A percentile compares a stretch with the other conserved stretches of the same genome.
phyloP scores from a whole-genome alignment of 2,797 vertebrate genomes.

The Alexandromys oeconomus region DNA sequence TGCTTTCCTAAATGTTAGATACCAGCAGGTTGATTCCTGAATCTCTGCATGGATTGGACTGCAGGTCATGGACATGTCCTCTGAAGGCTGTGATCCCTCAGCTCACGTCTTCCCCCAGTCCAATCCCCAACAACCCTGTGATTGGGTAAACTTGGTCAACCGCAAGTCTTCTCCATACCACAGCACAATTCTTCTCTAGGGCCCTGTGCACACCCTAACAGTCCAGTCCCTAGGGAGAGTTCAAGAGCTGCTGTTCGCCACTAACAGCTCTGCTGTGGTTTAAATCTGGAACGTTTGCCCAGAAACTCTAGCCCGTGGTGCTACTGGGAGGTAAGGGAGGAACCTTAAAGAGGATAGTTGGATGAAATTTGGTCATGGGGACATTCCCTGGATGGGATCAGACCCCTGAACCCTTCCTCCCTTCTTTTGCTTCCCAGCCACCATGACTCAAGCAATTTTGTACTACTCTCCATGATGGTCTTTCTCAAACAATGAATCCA shows the following conservation, averaged over 20 bases:
- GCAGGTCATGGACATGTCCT: slow-evolving; percentile 30
- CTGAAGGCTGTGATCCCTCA: slow-evolving; percentile 1
- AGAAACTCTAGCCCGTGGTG: too few species aligned
- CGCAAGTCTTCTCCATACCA: background rate
- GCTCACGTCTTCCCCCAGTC: background rate
- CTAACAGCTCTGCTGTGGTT: background rate
- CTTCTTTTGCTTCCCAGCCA: background rate
- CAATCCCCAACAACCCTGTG: background rate
- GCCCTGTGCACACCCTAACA: rapidly evolving
- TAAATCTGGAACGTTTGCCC: background rate
- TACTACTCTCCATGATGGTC: too few species aligned
- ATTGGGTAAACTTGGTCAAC: slow-evolving; percentile 7
- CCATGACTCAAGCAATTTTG: background rate
- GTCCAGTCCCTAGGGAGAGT: background rate
- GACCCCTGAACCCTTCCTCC: background rate
- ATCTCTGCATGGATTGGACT: slow-evolving; percentile 26
- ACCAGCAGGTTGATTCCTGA: background rate
- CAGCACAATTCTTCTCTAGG: background rate
- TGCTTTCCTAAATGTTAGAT: slow-evolving; percentile 63
- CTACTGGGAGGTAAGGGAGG: background rate
- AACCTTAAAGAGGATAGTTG: background rate
- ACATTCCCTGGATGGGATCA: background rate
- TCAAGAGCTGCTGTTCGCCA: background rate
- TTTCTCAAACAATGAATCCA: background rate
- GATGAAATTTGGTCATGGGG: background rate